Percentiles rank a stretch among this genome's conserved stretches.
Evolutionary conservation across 2,113 vertebrate species (phyloP).

Genomic region (Dolichallabes microphthalmus): DNA sequence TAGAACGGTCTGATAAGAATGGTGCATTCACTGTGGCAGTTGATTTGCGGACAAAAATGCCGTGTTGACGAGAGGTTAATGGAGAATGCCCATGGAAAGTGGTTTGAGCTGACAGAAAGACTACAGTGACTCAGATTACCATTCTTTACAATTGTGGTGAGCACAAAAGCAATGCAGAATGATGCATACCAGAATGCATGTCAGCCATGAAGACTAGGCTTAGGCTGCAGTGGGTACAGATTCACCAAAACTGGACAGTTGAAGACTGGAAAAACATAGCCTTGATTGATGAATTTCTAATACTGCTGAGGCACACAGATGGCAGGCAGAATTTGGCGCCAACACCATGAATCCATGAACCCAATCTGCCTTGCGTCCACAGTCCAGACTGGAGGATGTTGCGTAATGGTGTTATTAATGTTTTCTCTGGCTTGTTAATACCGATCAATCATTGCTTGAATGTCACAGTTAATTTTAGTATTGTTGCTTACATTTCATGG

Average conservation of each 20-base stretch:
- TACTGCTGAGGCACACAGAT: conserved; percentile 6
- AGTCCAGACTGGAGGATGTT: not conserved
- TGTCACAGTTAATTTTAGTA: not conserved
- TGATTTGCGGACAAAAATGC: not conserved
- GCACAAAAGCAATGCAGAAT: not conserved
- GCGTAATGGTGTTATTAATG: not conserved
- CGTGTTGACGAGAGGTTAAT: not conserved
- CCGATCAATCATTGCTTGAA: not conserved
- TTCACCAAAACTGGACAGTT: not conserved
- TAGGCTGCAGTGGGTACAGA: not conserved
- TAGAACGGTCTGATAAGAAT: not conserved
- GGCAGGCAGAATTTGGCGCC: not conserved
- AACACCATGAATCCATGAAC: not conserved
- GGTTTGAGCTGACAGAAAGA: not conserved
- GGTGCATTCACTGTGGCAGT: not conserved
- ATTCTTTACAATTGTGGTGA: not conserved
- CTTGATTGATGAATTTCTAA: not conserved
- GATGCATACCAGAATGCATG: not conserved
- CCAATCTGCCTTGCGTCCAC: no score
- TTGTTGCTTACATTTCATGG: not conserved
- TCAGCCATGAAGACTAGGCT: not conserved
- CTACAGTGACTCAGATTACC: not conserved
- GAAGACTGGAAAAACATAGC: not conserved
- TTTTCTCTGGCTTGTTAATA: not conserved
- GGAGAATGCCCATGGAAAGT: not conserved